Percentiles rank a stretch among this genome's conserved stretches.
These are phyloP conservation scores for Pyxicephalus adspersus DNA, from an alignment of 2,113 vertebrate genomes.

Conservation along the genomic window DNA sequence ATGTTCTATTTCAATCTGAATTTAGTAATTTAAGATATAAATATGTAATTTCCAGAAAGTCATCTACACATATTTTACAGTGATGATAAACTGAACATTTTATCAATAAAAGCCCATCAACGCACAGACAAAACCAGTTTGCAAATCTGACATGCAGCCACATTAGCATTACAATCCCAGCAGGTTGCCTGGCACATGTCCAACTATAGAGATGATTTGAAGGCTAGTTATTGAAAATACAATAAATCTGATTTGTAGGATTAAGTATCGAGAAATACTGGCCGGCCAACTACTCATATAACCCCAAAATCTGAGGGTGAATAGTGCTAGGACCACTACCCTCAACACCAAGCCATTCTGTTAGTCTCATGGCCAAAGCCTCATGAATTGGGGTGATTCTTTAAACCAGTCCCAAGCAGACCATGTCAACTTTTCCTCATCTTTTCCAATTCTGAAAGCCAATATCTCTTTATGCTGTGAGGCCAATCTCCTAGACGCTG, in stretches of 20 bases:
- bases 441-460: no score
- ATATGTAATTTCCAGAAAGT: constrained; percentile 6
- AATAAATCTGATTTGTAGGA: constrained; percentile 23
- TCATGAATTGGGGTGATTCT: no score
- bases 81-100: not conserved
- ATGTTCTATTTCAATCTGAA: not conserved
- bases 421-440: no score
- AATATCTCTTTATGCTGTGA: no score
- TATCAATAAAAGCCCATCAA: constrained; percentile 21
- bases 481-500: no score
- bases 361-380: no score
- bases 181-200: constrained; percentile 21
- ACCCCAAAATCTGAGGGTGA: no score
- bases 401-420: no score
- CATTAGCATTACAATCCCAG: constrained; percentile 33
- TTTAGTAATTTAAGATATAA: not conserved
- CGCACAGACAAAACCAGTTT: constrained; percentile 8
- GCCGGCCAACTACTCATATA: no score
- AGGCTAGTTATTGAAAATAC: not conserved
- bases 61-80: constrained; percentile 4
- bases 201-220: constrained; percentile 15
- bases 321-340: no score
- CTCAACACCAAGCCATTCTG: no score
- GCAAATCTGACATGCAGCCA: constrained; percentile 25
- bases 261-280: no score